Conservation (phyloP, 1,140 invertebrate genomes). For the Archivesica marissinica region DNA sequence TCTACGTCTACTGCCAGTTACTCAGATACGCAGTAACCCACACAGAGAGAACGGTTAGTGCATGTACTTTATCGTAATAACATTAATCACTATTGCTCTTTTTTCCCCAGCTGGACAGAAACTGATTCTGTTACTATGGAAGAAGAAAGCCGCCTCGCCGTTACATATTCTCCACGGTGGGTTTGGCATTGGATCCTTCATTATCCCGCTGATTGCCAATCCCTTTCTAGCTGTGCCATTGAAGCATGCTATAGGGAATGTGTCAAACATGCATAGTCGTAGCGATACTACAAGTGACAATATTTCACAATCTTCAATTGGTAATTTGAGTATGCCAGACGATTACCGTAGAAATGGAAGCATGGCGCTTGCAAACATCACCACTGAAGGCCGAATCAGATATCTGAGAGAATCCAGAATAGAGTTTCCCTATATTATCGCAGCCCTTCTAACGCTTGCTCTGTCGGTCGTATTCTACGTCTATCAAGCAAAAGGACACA, state of each 20-base stretch:
- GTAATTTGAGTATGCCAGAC: no score
- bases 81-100: no score
- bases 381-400: background rate
- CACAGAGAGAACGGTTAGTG: no score
- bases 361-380: no score
- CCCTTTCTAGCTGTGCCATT: slow-evolving; percentile 69
- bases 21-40: no score
- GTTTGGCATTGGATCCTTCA: slow-evolving; percentile 74
- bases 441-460: slow-evolving; percentile 49
- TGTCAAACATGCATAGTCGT: background rate
- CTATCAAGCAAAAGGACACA: slow-evolving; percentile 56
- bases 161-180: slow-evolving; percentile 73
- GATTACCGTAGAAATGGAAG: no score
- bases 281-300: no score
- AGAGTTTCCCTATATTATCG: slow-evolving; percentile 69
- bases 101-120: slow-evolving; percentile 73
- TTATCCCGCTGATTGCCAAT: slow-evolving; percentile 73
- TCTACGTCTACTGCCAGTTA: no score
- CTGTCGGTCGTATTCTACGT: slow-evolving; percentile 66
- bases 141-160: slow-evolving; percentile 66
- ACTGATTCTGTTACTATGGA: slow-evolving; percentile 70
- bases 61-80: no score
- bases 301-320: no score
- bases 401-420: slow-evolving; percentile 66
- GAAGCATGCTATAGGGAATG: background rate